Evolutionary conservation across 2,113 vertebrate genomes (phyloP).

Genomic region (Pristiophorus japonicus): DNA sequence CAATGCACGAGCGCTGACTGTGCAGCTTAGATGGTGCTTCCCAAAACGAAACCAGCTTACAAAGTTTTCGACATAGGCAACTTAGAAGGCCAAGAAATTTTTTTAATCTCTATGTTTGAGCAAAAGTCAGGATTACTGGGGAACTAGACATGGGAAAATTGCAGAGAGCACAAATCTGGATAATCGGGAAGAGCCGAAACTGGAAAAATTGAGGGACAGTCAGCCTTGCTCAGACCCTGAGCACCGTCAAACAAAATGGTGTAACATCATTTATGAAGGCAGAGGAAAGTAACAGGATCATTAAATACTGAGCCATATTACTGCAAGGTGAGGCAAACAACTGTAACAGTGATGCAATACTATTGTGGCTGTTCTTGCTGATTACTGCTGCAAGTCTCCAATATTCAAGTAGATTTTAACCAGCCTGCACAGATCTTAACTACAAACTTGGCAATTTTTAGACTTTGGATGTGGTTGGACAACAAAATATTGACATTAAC

Average conservation of each 20-base stretch:
- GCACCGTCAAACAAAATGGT: neutral
- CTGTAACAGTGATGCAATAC: no score
- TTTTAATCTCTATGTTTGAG: neutral
- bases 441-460: no score
- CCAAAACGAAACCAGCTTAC: neutral
- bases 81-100: neutral
- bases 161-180: neutral
- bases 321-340: no score
- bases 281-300: neutral
- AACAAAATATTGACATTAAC: no score
- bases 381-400: no score
- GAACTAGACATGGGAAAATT: neutral
- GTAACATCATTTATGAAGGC: neutral
- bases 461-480: no score
- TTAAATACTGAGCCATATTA: no score
- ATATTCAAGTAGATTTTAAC: no score
- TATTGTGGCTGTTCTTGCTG: no score
- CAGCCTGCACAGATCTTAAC: no score
- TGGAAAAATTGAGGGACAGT: neutral
- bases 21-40: neutral
- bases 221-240: neutral
- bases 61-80: neutral
- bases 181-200: neutral
- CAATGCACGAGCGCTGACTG: neutral
- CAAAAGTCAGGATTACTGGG: neutral